Evolutionary conservation across 2,888 invertebrate species (phyloP).

Genomic region (Hydrotaea cyrtoneurina): DNA sequence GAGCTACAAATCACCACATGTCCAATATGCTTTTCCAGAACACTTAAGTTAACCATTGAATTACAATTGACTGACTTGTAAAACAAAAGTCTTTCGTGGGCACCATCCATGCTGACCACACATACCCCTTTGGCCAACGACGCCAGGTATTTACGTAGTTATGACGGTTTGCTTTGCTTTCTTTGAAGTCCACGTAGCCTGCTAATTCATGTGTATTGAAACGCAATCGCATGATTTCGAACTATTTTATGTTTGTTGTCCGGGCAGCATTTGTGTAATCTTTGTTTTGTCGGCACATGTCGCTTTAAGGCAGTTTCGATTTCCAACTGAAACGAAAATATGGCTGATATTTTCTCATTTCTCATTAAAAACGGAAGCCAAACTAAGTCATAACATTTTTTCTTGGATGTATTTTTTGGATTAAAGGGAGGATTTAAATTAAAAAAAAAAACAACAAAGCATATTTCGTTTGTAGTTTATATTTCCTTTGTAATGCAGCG

Average conservation of each 20-base stretch:
- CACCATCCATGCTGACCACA: too few relatives aligned
- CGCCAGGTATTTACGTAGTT: too few relatives aligned
- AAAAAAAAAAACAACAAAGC: slow-evolving; percentile 16
- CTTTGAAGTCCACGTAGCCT: slow-evolving; percentile 6
- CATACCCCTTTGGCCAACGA: too few relatives aligned
- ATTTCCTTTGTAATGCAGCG: background rate
- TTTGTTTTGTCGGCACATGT: slow-evolving; percentile 62
- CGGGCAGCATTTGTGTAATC: background rate
- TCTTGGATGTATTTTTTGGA: background rate
- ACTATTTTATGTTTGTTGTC: background rate
- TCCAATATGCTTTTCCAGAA: too few relatives aligned
- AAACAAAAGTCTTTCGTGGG: too few relatives aligned
- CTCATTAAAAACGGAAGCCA: slow-evolving; percentile 40
- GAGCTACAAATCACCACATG: too few relatives aligned
- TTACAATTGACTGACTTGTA: too few relatives aligned
- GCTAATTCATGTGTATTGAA: slow-evolving; percentile 13
- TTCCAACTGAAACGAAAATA: slow-evolving; percentile 45
- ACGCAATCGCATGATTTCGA: slow-evolving; percentile 21
- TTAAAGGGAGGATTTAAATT: slow-evolving; percentile 38
- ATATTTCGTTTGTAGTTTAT: slow-evolving; percentile 6
- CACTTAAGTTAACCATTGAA: too few relatives aligned
- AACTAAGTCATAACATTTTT: slow-evolving; percentile 22
- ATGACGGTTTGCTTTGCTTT: background rate
- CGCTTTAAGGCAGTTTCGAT: slow-evolving; percentile 63
- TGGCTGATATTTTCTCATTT: slow-evolving; percentile 29